Conservation (phyloP, 2,113 vertebrate species). For the Cromileptes altivelis region DNA sequence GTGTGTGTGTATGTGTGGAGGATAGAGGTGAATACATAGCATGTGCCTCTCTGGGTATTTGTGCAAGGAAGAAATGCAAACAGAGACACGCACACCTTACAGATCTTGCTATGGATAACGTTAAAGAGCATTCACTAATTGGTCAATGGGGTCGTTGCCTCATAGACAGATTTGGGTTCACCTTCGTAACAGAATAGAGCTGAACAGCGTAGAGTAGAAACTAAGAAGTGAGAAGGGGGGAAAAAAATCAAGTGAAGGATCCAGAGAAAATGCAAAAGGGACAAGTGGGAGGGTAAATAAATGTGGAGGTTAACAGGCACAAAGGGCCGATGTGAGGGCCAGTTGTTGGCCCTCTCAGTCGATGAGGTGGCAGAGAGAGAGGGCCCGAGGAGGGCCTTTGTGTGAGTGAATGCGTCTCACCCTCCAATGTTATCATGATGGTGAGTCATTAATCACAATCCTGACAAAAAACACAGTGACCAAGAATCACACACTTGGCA, state of each 20-base stretch:
- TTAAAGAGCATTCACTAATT: slow-evolving; percentile 25
- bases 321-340: slow-evolving; percentile 61
- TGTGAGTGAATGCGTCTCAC: slow-evolving; percentile 74
- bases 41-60: slow-evolving; percentile 51
- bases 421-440: slow-evolving; percentile 77
- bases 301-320: slow-evolving; percentile 59
- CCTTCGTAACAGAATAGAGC: background rate
- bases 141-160: slow-evolving; percentile 7
- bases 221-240: background rate
- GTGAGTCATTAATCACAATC: slow-evolving; percentile 79
- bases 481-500: slow-evolving; percentile 64
- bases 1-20: slow-evolving; percentile 16
- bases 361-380: slow-evolving; percentile 68
- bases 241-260: slow-evolving; percentile 23
- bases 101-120: slow-evolving; percentile 33
- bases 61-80: slow-evolving; percentile 61
- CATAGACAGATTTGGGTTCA: background rate
- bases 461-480: slow-evolving; percentile 75
- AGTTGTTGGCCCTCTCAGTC: slow-evolving; percentile 53
- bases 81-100: slow-evolving; percentile 39
- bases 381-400: slow-evolving; percentile 67
- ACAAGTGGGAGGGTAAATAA: slow-evolving; percentile 53
- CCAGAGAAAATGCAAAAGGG: slow-evolving; percentile 11
- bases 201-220: slow-evolving; percentile 2
- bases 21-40: slow-evolving; percentile 54